Evolutionary conservation across 1,140 invertebrate species (phyloP), one percentile per base, ranked within the genome.

Genomic region (Drosophila kepulauana): DNA sequence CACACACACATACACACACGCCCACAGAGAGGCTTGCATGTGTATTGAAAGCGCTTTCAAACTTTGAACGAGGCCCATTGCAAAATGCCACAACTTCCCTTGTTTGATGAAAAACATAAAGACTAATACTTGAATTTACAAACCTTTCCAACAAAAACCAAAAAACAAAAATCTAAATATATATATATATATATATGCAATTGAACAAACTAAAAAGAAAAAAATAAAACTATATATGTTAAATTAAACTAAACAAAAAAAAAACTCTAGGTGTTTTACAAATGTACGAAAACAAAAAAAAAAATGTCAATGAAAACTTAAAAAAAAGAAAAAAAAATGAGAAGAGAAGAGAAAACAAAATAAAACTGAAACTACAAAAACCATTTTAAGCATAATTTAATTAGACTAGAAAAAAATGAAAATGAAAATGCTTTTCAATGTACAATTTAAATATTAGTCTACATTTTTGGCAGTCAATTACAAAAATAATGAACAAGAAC

Each of bases 101-200:
- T 88, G 78, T 82, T 87, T 70, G 71, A 88, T 78, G 85, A 87
- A 87, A 82, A 87, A 87, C 84, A 84, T 88, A 88, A 87, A 87
- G 84, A 87, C 84, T 87, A 80, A 88, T 77, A 87, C 84, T 87
- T 87, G 84, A 87, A 87, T 87, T 87, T 87, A 87, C 71, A 61
- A 25, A 81, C 13, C 74, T 78, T 81, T 81, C 70, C 74, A 77
- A 81, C 46, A 67, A 79, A 70, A 72, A 41, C 38, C 35, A 38
- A 38, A 38, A 77, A 69, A 66, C 38, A 30, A 58, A 62, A 54
- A 35, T 16, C 49, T 58, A 65, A 13, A 52, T 33, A 30, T 33
- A 30, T 73, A 74, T 56, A 59, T 56, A 59, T 45, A 59, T 28
- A 38, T 46, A 75, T 73, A 76, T 76, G 66, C 59, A 76, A 45